Conservation (phyloP, 2,113 vertebrate species). For the Mus musculus region DNA sequence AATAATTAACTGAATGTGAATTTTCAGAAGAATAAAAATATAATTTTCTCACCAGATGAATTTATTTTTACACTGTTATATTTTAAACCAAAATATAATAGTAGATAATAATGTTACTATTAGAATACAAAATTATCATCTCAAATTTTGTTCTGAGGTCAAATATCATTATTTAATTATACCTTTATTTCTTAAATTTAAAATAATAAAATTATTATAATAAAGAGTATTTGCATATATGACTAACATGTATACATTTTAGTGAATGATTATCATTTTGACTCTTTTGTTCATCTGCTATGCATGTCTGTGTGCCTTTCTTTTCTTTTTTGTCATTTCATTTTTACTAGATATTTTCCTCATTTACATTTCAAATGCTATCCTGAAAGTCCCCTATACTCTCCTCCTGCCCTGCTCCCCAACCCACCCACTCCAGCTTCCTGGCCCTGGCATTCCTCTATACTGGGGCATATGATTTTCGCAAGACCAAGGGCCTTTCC, state of each 20-base stretch:
- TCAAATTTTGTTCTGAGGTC: neutral
- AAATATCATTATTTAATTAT: neutral
- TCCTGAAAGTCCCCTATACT: too few species aligned
- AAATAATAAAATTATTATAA: neutral
- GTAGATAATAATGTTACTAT: neutral
- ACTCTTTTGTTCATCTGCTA: neutral
- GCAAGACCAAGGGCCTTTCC: too few species aligned
- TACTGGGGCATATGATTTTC: too few species aligned
- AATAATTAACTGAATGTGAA: conserved; percentile 29
- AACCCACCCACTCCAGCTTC: too few species aligned
- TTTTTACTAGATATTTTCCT: too few species aligned
- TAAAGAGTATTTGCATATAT: neutral
- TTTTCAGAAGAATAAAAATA: conserved; percentile 42
- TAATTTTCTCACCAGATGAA: neutral
- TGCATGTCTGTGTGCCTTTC: neutral
- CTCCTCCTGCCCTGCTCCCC: too few species aligned
- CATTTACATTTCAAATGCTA: too few species aligned
- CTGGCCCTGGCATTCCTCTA: too few species aligned
- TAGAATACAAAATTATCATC: neutral
- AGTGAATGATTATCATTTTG: neutral
- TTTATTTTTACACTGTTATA: neutral
- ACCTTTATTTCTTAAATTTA: neutral
- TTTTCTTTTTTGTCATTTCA: too few species aligned
- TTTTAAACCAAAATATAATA: neutral
- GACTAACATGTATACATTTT: neutral